A percentile compares a stretch with the other conserved stretches of the same genome.
These are phyloP conservation scores for Esox masquinongy DNA, from an alignment of 2,797 vertebrate genomes.

Conservation along the genomic window DNA sequence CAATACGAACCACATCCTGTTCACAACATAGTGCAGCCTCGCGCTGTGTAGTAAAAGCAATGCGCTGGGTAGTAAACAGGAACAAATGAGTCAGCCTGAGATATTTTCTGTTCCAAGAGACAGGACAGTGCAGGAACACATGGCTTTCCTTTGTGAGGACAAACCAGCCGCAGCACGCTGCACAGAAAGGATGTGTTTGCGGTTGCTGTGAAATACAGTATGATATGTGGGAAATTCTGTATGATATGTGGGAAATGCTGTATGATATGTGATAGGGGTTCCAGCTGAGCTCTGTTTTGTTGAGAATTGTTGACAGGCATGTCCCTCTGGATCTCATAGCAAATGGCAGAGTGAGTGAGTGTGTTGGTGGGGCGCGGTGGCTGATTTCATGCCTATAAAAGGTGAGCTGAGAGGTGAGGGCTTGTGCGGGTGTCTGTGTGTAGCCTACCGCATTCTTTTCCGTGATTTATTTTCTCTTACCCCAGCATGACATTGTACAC, in stretches of 20 bases:
- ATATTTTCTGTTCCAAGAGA: background rate
- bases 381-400: background rate
- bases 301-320: background rate
- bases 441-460: background rate
- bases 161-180: background rate
- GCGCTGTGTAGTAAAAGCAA: background rate
- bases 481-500: background rate
- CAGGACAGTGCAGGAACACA: conserved; percentile 1
- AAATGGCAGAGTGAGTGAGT: background rate
- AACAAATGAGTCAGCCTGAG: background rate
- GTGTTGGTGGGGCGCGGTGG: background rate
- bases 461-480: background rate
- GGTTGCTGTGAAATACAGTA: background rate
- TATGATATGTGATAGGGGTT: background rate
- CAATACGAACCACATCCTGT: conserved; percentile 19
- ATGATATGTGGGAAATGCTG: background rate
- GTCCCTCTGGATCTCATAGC: background rate
- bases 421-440: background rate
- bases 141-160: conserved; percentile 7
- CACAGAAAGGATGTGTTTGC: conserved; percentile 1
- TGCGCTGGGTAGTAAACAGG: background rate
- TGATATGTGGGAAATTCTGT: background rate
- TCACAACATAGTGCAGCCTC: background rate
- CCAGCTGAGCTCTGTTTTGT: background rate
- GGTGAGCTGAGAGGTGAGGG: background rate